A percentile compares a stretch with the other conserved stretches of the same genome.
These are phyloP conservation scores for Thamnophis sirtalis DNA, from an alignment of 2,113 vertebrate genomes.

Conservation along the genomic window DNA sequence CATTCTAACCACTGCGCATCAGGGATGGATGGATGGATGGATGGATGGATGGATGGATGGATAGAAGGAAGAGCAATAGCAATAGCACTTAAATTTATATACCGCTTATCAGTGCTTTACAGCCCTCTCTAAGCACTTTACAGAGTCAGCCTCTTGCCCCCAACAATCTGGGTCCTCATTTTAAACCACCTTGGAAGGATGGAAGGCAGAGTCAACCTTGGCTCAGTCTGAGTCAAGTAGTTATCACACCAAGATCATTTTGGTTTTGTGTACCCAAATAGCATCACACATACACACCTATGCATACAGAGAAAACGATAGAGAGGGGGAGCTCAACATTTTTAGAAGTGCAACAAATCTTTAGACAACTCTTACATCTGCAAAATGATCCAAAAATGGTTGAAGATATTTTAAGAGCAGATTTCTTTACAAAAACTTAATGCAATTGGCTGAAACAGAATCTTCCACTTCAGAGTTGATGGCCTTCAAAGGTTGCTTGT, in stretches of 20 bases:
- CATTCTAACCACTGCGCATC: too few species aligned
- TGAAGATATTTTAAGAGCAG: neutral
- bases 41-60: too few species aligned
- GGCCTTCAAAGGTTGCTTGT: neutral
- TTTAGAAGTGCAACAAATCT: neutral
- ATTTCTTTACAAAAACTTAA: neutral
- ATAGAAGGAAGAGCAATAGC: too few species aligned
- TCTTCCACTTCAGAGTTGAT: neutral
- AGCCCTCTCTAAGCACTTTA: too few species aligned
- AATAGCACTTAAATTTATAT: too few species aligned
- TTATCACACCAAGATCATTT: neutral
- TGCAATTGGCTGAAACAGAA: neutral
- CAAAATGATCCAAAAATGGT: neutral
- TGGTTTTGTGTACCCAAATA: neutral
- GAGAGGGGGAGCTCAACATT: neutral
- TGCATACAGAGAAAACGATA: neutral
- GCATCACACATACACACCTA: neutral
- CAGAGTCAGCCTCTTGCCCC: too few species aligned
- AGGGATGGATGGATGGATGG: too few species aligned
- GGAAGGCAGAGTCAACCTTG: too few species aligned
- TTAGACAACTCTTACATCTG: neutral
- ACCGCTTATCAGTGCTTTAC: too few species aligned
- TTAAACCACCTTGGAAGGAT: too few species aligned
- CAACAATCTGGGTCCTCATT: too few species aligned
- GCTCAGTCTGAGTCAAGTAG: too few species aligned